phyloP scores from a whole-genome alignment of 2,888 invertebrate species.

The Drosophila borborema region DNA sequence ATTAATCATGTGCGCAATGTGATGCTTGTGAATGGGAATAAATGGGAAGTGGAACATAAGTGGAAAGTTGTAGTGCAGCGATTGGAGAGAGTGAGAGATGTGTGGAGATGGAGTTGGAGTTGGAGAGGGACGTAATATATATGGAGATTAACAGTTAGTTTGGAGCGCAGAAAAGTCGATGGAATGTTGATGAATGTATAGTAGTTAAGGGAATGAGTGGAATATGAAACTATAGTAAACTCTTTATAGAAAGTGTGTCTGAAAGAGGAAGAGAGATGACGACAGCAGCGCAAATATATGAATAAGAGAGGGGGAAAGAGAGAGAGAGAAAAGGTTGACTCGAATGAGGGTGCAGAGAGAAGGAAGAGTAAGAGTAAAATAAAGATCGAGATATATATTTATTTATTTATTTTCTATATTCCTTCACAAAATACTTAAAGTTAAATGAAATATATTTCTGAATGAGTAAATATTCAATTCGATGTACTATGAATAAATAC shows the following conservation, averaged over 20 bases:
- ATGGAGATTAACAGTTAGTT: neutral
- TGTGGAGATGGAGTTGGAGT: neutral
- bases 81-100: neutral
- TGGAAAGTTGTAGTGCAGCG: neutral
- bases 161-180: neutral
- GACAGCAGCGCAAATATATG: too few relatives aligned
- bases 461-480: neutral
- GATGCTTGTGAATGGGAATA: conserved; percentile 1
- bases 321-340: too few relatives aligned
- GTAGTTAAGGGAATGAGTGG: neutral
- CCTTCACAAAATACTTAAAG: neutral
- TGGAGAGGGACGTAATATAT: too few relatives aligned
- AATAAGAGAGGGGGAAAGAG: neutral
- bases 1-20: neutral
- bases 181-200: too few relatives aligned
- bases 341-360: neutral
- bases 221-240: neutral
- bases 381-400: neutral
- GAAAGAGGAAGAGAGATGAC: too few relatives aligned
- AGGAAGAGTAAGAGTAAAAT: neutral
- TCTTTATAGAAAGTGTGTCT: too few relatives aligned
- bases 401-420: too few relatives aligned
- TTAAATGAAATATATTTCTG: neutral
- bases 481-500: neutral
- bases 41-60: conserved; percentile 9